Conservation (phyloP, 1,140 invertebrate species). For the Drosophila auraria region DNA sequence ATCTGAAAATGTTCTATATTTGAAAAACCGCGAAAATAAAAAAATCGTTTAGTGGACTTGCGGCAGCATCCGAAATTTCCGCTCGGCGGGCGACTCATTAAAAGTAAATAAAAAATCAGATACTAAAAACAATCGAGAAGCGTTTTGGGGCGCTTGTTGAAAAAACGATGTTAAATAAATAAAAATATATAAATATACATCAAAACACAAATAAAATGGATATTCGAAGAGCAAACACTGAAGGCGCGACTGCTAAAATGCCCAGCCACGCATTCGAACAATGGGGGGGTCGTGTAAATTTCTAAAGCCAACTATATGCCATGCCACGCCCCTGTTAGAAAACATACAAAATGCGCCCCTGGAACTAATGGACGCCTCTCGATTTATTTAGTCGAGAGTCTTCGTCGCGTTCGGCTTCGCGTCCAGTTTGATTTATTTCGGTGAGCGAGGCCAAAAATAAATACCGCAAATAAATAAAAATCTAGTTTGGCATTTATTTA, state of each 20-base stretch:
- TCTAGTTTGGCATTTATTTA: slow-evolving; percentile 76
- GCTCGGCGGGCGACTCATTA: slow-evolving; percentile 60
- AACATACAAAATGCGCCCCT: neutral
- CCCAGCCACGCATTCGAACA: slow-evolving; percentile 40
- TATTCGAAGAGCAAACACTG: slow-evolving; percentile 60
- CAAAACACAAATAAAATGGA: slow-evolving; percentile 51
- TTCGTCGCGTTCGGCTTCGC: slow-evolving; percentile 45
- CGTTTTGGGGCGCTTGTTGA: slow-evolving; percentile 64
- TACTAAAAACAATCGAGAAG: slow-evolving; percentile 75
- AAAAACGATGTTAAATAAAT: slow-evolving; percentile 82
- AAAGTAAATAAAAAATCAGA: slow-evolving; percentile 81
- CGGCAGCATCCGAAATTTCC: slow-evolving; percentile 47
- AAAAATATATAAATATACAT: slow-evolving; percentile 65
- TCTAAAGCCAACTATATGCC: slow-evolving; percentile 67
- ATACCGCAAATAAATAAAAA: slow-evolving; percentile 60
- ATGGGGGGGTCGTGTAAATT: slow-evolving; percentile 65
- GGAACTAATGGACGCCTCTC: slow-evolving; percentile 13
- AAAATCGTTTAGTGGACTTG: slow-evolving; percentile 25
- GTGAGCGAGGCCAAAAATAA: slow-evolving; percentile 74
- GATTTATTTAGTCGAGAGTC: slow-evolving; percentile 30
- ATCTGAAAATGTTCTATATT: slow-evolving; percentile 8
- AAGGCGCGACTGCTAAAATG: slow-evolving; percentile 59
- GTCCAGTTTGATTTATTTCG: slow-evolving; percentile 74
- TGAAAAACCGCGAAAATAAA: slow-evolving; percentile 25
- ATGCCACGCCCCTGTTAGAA: slow-evolving; percentile 51